Percentiles rank a stretch among this genome's conserved stretches.
phyloP scores from a whole-genome alignment of 2,797 vertebrate genomes.

The Bovichtus diacanthus region DNA sequence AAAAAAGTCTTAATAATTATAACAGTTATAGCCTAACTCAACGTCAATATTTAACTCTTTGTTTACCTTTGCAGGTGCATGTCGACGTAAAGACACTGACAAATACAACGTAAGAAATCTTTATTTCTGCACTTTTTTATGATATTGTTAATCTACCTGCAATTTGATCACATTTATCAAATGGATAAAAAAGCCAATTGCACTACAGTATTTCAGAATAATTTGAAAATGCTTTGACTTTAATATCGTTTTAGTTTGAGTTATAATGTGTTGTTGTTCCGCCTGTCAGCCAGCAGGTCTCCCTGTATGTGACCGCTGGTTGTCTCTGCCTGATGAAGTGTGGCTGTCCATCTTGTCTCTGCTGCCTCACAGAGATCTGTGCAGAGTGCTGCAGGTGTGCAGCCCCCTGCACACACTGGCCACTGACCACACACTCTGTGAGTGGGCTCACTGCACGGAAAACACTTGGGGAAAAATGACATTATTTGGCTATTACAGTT shows the following conservation, averaged over 20 bases:
- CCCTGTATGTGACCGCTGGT: conserved; percentile 43
- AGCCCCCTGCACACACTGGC: conserved; percentile 66
- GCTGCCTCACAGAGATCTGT: conserved; percentile 70
- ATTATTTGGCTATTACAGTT: not conserved
- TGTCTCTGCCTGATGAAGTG: conserved; percentile 79
- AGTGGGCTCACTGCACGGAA: conserved; percentile 40
- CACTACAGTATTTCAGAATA: not conserved
- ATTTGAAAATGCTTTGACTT: not conserved
- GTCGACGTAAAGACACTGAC: not conserved
- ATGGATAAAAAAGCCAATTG: not conserved
- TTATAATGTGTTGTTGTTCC: not conserved
- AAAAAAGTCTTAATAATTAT: not conserved
- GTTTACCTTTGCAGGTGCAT: conserved; percentile 19
- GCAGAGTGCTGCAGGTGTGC: conserved; percentile 67
- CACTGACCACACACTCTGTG: conserved; percentile 75
- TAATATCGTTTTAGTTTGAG: not conserved
- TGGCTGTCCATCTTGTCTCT: conserved; percentile 76
- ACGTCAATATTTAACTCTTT: not conserved
- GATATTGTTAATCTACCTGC: not conserved
- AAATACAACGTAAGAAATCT: conserved; percentile 34
- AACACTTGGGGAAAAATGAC: not conserved
- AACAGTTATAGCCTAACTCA: not conserved
- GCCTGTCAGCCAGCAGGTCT: conserved; percentile 46
- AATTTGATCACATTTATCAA: not conserved
- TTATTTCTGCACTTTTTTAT: not conserved